Evolutionary conservation across 2,113 vertebrate species (phyloP).

Genomic region (Proteles cristata): DNA sequence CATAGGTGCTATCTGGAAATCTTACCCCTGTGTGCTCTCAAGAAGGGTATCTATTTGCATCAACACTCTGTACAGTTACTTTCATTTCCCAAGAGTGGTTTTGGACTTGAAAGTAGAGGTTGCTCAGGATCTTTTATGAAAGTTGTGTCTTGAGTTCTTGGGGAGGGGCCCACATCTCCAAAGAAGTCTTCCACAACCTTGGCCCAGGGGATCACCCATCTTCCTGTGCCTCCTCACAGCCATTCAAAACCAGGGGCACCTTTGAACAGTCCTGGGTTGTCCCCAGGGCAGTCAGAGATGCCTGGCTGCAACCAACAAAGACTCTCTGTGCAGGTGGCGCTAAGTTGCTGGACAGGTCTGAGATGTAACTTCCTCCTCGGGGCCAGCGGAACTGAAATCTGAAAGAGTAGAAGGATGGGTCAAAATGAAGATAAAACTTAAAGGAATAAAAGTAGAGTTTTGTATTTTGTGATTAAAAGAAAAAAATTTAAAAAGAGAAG

Average conservation of each 20-base stretch:
- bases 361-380: slow-evolving; percentile 45
- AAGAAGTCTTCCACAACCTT: neutral
- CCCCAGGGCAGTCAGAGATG: neutral
- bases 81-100: slow-evolving; percentile 36
- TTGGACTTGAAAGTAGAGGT: slow-evolving; percentile 21
- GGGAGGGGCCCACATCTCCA: neutral
- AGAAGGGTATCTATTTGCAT: neutral
- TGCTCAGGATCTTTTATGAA: neutral
- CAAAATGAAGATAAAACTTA: slow-evolving; percentile 40
- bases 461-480: neutral
- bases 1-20: neutral
- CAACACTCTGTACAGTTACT: neutral
- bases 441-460: neutral
- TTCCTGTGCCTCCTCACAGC: neutral
- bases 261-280: neutral
- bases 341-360: slow-evolving; percentile 51
- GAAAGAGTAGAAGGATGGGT: slow-evolving; percentile 30
- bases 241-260: neutral
- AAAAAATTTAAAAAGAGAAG: neutral
- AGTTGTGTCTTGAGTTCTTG: neutral
- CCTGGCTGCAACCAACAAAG: slow-evolving; percentile 37
- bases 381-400: neutral
- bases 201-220: neutral
- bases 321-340: neutral
- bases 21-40: slow-evolving; percentile 25